Evolutionary conservation across 1,140 invertebrate species (phyloP).

Genomic region (Hormaphis cornu): DNA sequence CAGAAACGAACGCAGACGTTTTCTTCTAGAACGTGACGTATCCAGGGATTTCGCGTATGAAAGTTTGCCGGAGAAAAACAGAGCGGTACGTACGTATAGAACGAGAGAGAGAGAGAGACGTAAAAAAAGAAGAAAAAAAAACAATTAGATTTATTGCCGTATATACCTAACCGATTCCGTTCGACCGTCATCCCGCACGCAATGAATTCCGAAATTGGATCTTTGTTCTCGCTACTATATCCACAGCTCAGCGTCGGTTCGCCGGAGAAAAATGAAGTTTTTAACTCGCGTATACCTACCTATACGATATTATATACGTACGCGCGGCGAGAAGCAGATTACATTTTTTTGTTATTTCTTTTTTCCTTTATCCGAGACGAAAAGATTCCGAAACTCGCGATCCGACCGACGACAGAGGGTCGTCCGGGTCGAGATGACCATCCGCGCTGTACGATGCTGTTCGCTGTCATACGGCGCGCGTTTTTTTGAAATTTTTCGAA

Average conservation of each 20-base stretch:
- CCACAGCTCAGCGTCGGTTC: too few relatives aligned
- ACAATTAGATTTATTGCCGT: conserved; percentile 32
- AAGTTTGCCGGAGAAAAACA: background rate
- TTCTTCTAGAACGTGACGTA: conserved; percentile 22
- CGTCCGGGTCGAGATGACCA: too few relatives aligned
- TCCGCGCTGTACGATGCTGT: too few relatives aligned
- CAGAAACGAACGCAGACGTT: background rate
- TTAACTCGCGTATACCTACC: too few relatives aligned
- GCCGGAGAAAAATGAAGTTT: too few relatives aligned
- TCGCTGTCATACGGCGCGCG: too few relatives aligned
- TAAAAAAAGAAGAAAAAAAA: too few relatives aligned
- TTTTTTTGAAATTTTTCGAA: too few relatives aligned
- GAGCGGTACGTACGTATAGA: too few relatives aligned
- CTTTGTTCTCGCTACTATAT: background rate
- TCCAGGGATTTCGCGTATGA: conserved; percentile 6
- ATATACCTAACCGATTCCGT: conserved; percentile 12
- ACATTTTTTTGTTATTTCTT: background rate
- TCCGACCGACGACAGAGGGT: conserved; percentile 1
- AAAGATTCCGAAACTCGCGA: conserved; percentile 19
- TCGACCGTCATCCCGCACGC: background rate
- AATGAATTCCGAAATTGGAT: conserved; percentile 29
- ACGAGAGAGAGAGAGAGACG: too few relatives aligned
- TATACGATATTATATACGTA: too few relatives aligned
- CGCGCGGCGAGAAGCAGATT: too few relatives aligned
- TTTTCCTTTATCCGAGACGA: background rate